A percentile compares a stretch with the other conserved stretches of the same genome.
Conservation (phyloP, 2,113 vertebrate genomes). For the Seriola aureovittata region DNA sequence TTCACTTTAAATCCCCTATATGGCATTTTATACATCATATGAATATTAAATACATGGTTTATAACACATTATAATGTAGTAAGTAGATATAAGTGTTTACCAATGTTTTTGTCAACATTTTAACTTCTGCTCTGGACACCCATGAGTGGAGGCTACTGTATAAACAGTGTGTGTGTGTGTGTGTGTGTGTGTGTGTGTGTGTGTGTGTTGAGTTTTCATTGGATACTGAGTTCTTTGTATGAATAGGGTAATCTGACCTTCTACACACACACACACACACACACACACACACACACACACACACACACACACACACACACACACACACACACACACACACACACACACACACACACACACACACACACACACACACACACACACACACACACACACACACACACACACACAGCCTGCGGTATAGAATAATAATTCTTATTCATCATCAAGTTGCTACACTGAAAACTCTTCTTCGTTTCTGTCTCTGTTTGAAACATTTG, state of each 20-base stretch:
- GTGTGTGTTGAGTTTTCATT: constrained; percentile 1
- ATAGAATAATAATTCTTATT: constrained; percentile 54
- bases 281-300: no score
- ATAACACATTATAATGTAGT: no score
- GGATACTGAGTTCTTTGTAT: constrained; percentile 1
- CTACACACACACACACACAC: neutral
- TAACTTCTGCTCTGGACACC: no score
- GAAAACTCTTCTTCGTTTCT: neutral
- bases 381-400: neutral
- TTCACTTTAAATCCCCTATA: no score
- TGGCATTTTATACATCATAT: no score
- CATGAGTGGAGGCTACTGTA: no score
- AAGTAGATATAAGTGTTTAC: no score
- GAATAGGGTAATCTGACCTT: constrained; percentile 54
- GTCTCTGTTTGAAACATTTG: neutral
- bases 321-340: neutral
- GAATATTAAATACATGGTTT: no score
- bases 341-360: no score
- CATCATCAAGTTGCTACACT: constrained; percentile 19
- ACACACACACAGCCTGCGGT: constrained; percentile 20
- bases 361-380: no score
- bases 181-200: neutral
- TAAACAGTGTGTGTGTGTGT: neutral
- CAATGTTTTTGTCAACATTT: no score
- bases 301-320: constrained; percentile 10